A percentile compares a stretch with the other conserved stretches of the same genome.
These are phyloP conservation scores for Callionymus lyra DNA, from an alignment of 2,113 vertebrate genomes.

Conservation along the genomic window DNA sequence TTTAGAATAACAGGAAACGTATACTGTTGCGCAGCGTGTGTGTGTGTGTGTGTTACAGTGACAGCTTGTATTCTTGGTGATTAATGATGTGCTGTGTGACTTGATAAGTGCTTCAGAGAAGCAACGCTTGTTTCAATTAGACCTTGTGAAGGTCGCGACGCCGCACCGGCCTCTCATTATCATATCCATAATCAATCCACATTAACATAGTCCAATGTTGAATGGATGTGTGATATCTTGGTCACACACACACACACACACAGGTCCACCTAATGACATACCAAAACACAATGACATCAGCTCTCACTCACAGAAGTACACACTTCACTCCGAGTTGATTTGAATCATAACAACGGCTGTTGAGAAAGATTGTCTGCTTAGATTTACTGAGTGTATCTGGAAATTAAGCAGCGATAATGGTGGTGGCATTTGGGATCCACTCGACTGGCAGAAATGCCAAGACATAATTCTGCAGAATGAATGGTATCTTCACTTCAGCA, in stretches of 20 bases:
- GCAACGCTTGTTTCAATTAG: slow-evolving; percentile 99
- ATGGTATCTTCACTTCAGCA: slow-evolving; percentile 69
- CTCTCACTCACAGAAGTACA: slow-evolving; percentile 47
- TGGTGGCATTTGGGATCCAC: slow-evolving; percentile 66
- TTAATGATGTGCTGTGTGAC: slow-evolving; percentile 99
- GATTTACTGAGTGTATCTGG: slow-evolving; percentile 60
- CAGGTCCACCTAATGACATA: slow-evolving; percentile 57
- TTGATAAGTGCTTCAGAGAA: slow-evolving; percentile 98
- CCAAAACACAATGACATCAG: slow-evolving; percentile 62
- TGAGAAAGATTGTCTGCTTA: slow-evolving; percentile 66
- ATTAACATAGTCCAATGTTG: slow-evolving; percentile 90
- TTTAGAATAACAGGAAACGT: slow-evolving; percentile 44
- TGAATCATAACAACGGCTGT: slow-evolving; percentile 87
- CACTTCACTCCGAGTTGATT: slow-evolving; percentile 92
- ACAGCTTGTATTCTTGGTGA: slow-evolving; percentile 90
- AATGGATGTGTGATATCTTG: slow-evolving; percentile 62
- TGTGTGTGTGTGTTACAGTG: slow-evolving; percentile 38
- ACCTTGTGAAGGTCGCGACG: slow-evolving; percentile 92
- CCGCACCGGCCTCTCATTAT: slow-evolving; percentile 91
- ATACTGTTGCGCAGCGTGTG: slow-evolving; percentile 3
- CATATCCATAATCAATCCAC: slow-evolving; percentile 97
- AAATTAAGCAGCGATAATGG: slow-evolving; percentile 59
- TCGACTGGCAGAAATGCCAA: slow-evolving; percentile 61
- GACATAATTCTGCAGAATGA: slow-evolving; percentile 63
- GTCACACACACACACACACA: slow-evolving; percentile 44